Conservation (phyloP, 2,888 invertebrate species). For the Galerucella calmariensis region DNA sequence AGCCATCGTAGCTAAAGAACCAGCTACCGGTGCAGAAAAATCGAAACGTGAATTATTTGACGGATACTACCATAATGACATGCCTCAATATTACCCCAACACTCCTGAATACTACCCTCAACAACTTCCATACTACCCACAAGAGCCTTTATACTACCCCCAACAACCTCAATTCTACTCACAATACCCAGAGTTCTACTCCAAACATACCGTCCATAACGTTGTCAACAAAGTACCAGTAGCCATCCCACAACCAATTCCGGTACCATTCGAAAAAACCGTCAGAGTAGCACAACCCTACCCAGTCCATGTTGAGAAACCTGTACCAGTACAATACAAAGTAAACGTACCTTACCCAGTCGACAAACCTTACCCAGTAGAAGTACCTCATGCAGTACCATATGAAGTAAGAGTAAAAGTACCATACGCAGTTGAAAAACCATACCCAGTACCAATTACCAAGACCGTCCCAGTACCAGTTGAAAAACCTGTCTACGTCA, state of each 20-base stretch:
- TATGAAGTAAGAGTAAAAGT: slow-evolving; percentile 49
- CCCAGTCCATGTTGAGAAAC: slow-evolving; percentile 53
- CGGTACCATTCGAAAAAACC: slow-evolving; percentile 55
- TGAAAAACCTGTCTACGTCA: slow-evolving; percentile 52
- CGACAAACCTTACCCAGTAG: slow-evolving; percentile 56
- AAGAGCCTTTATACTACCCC: not conserved
- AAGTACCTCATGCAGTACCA: slow-evolving; percentile 54
- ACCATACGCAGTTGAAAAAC: slow-evolving; percentile 54
- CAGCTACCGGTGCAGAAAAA: slow-evolving; percentile 27
- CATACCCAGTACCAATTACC: slow-evolving; percentile 53
- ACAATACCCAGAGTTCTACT: slow-evolving; percentile 17
- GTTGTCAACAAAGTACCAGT: slow-evolving; percentile 55
- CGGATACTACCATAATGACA: not conserved
- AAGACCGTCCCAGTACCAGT: slow-evolving; percentile 52
- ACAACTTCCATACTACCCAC: not conserved
- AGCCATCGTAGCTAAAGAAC: slow-evolving; percentile 28
- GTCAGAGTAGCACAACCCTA: slow-evolving; percentile 58
- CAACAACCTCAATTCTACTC: not conserved
- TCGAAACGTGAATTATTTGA: slow-evolving; percentile 12
- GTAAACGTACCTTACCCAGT: slow-evolving; percentile 53
- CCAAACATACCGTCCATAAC: slow-evolving; percentile 49
- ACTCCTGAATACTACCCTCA: not conserved
- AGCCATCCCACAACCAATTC: slow-evolving; percentile 59
- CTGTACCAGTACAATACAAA: slow-evolving; percentile 50
- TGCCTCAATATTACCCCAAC: slow-evolving; percentile 7